Evolutionary conservation across 2,797 vertebrate species (phyloP).

Genomic region (Oryzias sinensis): DNA sequence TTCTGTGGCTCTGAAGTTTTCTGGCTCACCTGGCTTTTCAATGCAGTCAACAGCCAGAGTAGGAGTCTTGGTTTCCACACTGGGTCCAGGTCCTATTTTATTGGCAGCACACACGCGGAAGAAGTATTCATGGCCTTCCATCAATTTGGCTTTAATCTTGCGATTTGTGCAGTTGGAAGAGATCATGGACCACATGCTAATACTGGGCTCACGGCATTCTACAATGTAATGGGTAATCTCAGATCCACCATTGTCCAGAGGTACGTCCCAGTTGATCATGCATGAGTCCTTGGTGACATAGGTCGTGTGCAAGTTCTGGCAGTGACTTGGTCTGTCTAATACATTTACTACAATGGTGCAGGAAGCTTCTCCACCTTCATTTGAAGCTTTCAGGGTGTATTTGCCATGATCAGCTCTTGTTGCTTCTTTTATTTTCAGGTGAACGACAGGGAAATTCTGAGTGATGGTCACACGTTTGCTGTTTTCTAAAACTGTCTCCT

Average conservation of each 20-base stretch:
- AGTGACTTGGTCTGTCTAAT: constrained; percentile 95
- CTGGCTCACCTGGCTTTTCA: constrained; percentile 93
- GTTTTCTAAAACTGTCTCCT: constrained; percentile 81
- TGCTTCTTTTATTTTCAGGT: constrained; percentile 90
- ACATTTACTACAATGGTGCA: constrained; percentile 91
- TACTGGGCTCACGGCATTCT: constrained; percentile 92
- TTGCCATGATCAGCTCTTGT: constrained; percentile 91
- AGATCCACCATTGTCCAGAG: constrained; percentile 93
- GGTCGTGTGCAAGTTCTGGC: constrained; percentile 87
- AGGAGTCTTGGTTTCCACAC: constrained; percentile 90
- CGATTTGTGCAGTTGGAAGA: constrained; percentile 92
- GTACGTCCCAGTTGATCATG: constrained; percentile 94
- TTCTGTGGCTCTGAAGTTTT: constrained; percentile 93
- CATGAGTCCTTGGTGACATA: constrained; percentile 92
- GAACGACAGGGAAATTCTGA: constrained; percentile 87
- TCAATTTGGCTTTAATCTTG: constrained; percentile 89
- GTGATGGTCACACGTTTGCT: constrained; percentile 84
- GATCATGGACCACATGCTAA: constrained; percentile 93
- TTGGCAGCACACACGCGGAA: constrained; percentile 97
- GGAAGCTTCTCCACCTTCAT: constrained; percentile 92
- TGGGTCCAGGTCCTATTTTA: constrained; percentile 92
- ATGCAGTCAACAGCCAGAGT: constrained; percentile 92
- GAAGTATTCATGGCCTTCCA: constrained; percentile 93
- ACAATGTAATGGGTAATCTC: constrained; percentile 99
- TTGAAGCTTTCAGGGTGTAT: constrained; percentile 91